phyloP scores from a whole-genome alignment of 2,797 vertebrate genomes.

The Anableps anableps region DNA sequence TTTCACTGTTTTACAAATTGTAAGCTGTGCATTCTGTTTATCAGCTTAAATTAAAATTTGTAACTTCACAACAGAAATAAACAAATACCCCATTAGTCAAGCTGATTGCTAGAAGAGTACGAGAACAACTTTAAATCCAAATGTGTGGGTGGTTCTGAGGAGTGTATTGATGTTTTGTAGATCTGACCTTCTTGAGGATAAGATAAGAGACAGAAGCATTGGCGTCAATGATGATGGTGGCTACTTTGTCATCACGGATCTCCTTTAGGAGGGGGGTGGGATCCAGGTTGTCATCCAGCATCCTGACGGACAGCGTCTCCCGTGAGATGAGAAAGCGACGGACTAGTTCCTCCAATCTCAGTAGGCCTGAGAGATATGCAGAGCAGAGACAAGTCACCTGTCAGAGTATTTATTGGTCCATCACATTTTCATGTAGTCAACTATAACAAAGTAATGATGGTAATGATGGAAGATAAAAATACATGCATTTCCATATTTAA shows the following conservation, averaged over 20 bases:
- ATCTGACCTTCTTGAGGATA: slow-evolving; percentile 74
- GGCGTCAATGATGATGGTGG: slow-evolving; percentile 93
- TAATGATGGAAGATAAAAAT: not conserved
- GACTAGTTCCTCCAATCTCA: slow-evolving; percentile 91
- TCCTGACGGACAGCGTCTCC: slow-evolving; percentile 89
- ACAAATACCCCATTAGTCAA: slow-evolving; percentile 12
- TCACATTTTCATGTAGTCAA: not conserved
- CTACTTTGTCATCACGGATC: slow-evolving; percentile 93
- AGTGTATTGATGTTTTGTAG: slow-evolving; percentile 18
- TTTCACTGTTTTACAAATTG: slow-evolving; percentile 37
- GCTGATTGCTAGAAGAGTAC: slow-evolving; percentile 7
- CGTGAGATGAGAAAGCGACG: slow-evolving; percentile 92
- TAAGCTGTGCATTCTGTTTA: slow-evolving; percentile 18
- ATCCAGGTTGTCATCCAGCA: slow-evolving; percentile 89
- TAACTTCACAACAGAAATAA: slow-evolving; percentile 18
- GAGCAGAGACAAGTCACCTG: slow-evolving; percentile 36
- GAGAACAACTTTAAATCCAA: slow-evolving; percentile 19
- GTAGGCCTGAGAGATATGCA: slow-evolving; percentile 79
- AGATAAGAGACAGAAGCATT: slow-evolving; percentile 87
- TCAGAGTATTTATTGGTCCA: slow-evolving; percentile 54
- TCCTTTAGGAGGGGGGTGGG: slow-evolving; percentile 92
- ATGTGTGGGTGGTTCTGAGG: slow-evolving; percentile 19
- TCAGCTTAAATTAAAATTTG: slow-evolving; percentile 30
- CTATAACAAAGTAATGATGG: not conserved
- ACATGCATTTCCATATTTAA: too few species aligned